Percentiles rank a stretch among this genome's conserved stretches.
Conservation (phyloP, 2,113 vertebrate species). For the Nesogale talazaci region DNA sequence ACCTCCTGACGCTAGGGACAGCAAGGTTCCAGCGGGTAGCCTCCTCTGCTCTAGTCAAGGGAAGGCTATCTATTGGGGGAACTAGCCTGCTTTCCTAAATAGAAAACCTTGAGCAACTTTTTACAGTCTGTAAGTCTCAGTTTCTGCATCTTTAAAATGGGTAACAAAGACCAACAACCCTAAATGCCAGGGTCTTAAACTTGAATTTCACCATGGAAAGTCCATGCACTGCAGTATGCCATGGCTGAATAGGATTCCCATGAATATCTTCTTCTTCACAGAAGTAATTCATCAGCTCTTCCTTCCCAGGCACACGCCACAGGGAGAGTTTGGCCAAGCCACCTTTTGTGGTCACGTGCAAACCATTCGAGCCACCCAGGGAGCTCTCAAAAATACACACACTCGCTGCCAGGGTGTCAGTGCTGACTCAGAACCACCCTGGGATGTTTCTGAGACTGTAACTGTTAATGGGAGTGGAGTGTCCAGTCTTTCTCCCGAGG, state of each 20-base stretch:
- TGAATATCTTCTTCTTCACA: not conserved
- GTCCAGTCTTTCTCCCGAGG: no score
- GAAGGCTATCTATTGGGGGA: not conserved
- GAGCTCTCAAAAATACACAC: not conserved
- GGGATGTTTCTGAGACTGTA: no score
- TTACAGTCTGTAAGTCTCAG: not conserved
- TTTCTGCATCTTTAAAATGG: not conserved
- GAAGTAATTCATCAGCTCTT: not conserved
- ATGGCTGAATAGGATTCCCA: not conserved
- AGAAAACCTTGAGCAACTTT: not conserved
- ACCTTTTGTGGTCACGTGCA: not conserved
- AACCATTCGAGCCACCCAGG: not conserved
- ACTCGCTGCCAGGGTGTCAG: not conserved
- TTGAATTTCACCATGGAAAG: not conserved
- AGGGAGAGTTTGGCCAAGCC: not conserved
- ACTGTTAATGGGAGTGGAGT: no score
- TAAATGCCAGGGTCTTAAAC: not conserved
- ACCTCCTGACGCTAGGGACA: not conserved
- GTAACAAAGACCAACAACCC: not conserved
- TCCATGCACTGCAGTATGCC: no score
- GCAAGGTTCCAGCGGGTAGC: not conserved
- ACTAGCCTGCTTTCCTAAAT: not conserved
- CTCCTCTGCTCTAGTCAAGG: not conserved
- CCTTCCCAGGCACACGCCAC: not conserved
- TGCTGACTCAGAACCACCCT: no score